These are phyloP conservation scores for Chroicocephalus ridibundus DNA, from an alignment of 2,113 vertebrate genomes.

Conservation along the genomic window DNA sequence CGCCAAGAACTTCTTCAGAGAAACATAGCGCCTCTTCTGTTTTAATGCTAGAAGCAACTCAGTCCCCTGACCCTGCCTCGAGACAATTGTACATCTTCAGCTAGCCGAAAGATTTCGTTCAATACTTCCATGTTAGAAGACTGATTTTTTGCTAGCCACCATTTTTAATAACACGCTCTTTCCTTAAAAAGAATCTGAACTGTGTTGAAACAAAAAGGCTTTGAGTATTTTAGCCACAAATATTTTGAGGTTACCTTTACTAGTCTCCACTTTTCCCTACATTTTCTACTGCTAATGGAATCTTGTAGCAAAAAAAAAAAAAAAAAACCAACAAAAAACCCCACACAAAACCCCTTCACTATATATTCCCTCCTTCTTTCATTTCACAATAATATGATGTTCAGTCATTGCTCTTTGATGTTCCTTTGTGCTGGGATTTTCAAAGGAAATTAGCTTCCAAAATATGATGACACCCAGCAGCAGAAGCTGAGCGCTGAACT, in stretches of 20 bases:
- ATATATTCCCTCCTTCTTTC: background rate
- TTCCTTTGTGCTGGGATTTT: slow-evolving; percentile 28
- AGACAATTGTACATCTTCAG: background rate
- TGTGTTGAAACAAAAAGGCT: background rate
- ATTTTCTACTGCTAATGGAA: background rate
- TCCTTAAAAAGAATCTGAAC: background rate
- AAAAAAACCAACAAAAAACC: background rate
- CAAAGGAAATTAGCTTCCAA: slow-evolving; percentile 44
- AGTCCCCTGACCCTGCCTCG: background rate
- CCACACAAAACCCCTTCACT: background rate
- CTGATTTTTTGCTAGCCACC: background rate
- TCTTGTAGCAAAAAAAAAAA: background rate
- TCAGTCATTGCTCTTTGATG: slow-evolving; percentile 34
- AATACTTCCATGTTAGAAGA: background rate
- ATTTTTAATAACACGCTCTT: background rate
- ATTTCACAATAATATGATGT: background rate
- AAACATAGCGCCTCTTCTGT: background rate
- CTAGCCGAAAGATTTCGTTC: background rate
- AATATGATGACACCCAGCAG: background rate
- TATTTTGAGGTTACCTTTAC: background rate
- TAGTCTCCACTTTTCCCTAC: background rate
- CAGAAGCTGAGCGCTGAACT: background rate
- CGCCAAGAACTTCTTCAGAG: background rate
- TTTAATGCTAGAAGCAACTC: background rate
- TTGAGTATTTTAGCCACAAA: background rate